Percentiles rank a stretch among this genome's conserved stretches.
These are phyloP conservation scores for Diplodus puntazzo DNA, from an alignment of 2,797 vertebrate genomes.

Conservation along the genomic window DNA sequence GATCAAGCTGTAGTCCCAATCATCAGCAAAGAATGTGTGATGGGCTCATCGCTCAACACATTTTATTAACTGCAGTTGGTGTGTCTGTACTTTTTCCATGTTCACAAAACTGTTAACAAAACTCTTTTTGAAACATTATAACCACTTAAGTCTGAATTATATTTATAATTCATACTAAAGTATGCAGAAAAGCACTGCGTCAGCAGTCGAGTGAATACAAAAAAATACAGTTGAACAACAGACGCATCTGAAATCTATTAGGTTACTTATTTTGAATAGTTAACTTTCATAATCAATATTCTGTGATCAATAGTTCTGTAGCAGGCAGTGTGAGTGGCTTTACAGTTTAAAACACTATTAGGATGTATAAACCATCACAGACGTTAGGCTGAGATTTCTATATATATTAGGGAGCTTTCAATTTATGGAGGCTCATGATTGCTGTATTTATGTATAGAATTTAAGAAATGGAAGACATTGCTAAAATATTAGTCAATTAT, in stretches of 20 bases:
- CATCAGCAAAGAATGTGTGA: slow-evolving; percentile 31
- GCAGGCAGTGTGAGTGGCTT: slow-evolving; percentile 60
- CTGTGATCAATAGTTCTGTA: slow-evolving; percentile 71
- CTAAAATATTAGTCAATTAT: slow-evolving; percentile 65
- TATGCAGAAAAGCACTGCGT: slow-evolving; percentile 5
- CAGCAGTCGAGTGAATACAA: neutral
- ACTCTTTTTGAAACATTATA: slow-evolving; percentile 6
- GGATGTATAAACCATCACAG: slow-evolving; percentile 62
- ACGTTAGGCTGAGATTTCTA: slow-evolving; percentile 61
- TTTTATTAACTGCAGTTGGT: slow-evolving; percentile 43
- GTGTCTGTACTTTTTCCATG: slow-evolving; percentile 16
- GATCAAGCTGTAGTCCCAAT: slow-evolving; percentile 30
- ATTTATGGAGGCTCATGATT: slow-evolving; percentile 53
- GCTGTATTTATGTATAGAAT: slow-evolving; percentile 74
- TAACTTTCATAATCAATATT: slow-evolving; percentile 56
- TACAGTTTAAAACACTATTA: slow-evolving; percentile 61
- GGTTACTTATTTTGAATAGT: slow-evolving; percentile 55
- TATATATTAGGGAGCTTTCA: slow-evolving; percentile 61
- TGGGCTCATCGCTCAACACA: slow-evolving; percentile 45
- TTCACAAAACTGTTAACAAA: too few relatives aligned
- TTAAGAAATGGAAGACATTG: slow-evolving; percentile 60
- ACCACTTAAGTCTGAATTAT: slow-evolving; percentile 7
- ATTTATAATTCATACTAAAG: too few relatives aligned
- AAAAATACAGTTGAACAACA: slow-evolving; percentile 13
- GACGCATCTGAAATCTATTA: slow-evolving; percentile 12